phyloP scores from a whole-genome alignment of 1,140 invertebrate genomes.

The Ptiloglossa arizonensis region DNA sequence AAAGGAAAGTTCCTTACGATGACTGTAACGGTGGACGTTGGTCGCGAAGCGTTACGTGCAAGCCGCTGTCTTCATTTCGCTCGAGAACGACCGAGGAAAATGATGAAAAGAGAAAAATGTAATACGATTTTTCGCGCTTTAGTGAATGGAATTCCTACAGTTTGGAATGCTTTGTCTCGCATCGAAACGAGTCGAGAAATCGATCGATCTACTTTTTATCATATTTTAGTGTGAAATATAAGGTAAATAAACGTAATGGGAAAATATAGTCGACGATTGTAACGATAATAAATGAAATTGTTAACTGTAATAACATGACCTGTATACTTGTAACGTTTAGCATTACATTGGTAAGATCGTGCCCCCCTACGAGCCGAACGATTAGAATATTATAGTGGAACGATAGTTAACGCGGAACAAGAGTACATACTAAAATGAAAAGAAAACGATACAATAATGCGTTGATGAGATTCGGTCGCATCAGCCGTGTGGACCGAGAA shows the following conservation, averaged over 20 bases:
- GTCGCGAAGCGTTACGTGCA: background rate
- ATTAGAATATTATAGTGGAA: slow-evolving; percentile 69
- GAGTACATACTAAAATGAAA: slow-evolving; percentile 11
- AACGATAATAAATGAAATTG: slow-evolving; percentile 72
- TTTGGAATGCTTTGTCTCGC: slow-evolving; percentile 65
- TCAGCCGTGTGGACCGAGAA: slow-evolving; percentile 16
- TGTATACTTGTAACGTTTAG: slow-evolving; percentile 81
- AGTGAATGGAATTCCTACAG: slow-evolving; percentile 65
- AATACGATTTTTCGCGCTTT: slow-evolving; percentile 42
- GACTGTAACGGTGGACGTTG: too few species aligned
- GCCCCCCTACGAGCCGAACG: slow-evolving; percentile 73
- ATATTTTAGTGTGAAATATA: slow-evolving; percentile 73
- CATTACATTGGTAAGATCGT: slow-evolving; percentile 81
- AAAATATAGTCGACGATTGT: slow-evolving; percentile 69
- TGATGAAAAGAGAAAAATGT: background rate
- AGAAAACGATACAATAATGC: slow-evolving; percentile 16
- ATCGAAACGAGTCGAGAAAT: slow-evolving; percentile 54
- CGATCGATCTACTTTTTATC: slow-evolving; percentile 71
- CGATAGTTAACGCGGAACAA: slow-evolving; percentile 56
- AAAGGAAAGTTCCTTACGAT: too few species aligned
- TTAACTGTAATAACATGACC: slow-evolving; percentile 77
- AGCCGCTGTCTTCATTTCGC: slow-evolving; percentile 48
- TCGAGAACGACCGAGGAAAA: slow-evolving; percentile 32
- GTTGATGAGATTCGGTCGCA: slow-evolving; percentile 55
- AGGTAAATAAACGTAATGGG: slow-evolving; percentile 76